Evolutionary conservation across 2,797 vertebrate genomes (phyloP).

Genomic region (Myripristis murdjan): DNA sequence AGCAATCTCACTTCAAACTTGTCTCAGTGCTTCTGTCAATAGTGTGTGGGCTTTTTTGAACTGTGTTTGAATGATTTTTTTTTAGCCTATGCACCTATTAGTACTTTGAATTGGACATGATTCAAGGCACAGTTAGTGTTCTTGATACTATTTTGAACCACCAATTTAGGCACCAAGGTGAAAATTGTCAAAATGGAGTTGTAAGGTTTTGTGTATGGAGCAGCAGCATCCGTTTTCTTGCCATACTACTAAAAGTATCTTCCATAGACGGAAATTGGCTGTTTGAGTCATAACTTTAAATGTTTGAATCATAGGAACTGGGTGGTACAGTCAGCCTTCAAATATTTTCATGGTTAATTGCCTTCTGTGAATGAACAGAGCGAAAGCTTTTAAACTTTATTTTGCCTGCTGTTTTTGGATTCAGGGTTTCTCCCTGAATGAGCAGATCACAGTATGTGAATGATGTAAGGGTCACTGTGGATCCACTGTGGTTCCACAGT

Average conservation of each 20-base stretch:
- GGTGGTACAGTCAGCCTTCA: constrained; percentile 75
- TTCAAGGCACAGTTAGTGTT: too few species aligned
- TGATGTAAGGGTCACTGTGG: constrained; percentile 57
- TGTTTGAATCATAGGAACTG: constrained; percentile 68
- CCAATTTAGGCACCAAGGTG: too few species aligned
- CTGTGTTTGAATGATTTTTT: too few species aligned
- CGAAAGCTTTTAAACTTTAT: constrained; percentile 65
- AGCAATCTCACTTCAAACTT: too few species aligned
- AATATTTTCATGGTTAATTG: constrained; percentile 80
- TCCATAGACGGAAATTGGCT: constrained; percentile 61
- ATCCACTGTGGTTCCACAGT: constrained; percentile 61
- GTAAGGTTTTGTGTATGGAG: not conserved
- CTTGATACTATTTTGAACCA: too few species aligned
- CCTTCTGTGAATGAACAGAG: constrained; percentile 80
- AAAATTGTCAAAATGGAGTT: too few species aligned
- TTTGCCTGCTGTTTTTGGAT: constrained; percentile 68
- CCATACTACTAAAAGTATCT: constrained; percentile 53
- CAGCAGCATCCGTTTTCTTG: too few species aligned
- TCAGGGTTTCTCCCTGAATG: constrained; percentile 60
- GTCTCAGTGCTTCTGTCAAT: too few species aligned
- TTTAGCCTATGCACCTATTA: too few species aligned
- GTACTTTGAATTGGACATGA: too few species aligned
- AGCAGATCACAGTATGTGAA: constrained; percentile 55
- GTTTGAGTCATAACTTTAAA: constrained; percentile 55
- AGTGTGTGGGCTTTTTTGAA: too few species aligned